A percentile compares a stretch with the other conserved stretches of the same genome.
These are phyloP conservation scores for Poeciliopsis occidentalis DNA, from an alignment of 2,113 vertebrate species.

Conservation along the genomic window DNA sequence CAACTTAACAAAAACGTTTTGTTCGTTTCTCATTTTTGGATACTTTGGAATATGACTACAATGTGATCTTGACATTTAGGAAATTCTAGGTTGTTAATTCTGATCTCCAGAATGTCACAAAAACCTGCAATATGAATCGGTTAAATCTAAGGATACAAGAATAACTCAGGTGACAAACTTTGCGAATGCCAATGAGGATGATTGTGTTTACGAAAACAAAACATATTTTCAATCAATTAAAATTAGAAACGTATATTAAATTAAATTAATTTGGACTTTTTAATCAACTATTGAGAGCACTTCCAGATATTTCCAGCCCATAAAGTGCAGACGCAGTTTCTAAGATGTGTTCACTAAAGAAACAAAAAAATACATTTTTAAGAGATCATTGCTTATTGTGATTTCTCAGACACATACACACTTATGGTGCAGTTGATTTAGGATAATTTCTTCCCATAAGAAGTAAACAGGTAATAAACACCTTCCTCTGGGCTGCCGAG, in stretches of 20 bases:
- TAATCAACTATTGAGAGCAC: neutral
- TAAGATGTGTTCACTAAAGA: neutral
- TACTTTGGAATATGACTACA: neutral
- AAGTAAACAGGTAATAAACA: slow-evolving; percentile 55
- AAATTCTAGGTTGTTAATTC: neutral
- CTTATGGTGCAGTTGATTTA: slow-evolving; percentile 22
- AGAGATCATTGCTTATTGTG: neutral
- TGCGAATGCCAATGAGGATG: too few species aligned
- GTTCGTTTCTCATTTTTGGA: too few species aligned
- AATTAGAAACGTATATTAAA: neutral
- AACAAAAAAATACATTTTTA: neutral
- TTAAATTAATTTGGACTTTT: neutral
- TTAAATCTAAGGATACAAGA: neutral
- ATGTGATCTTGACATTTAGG: neutral
- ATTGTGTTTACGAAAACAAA: neutral
- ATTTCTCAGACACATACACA: neutral
- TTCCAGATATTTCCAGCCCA: neutral
- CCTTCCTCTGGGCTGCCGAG: slow-evolving; percentile 45
- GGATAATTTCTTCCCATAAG: slow-evolving; percentile 38
- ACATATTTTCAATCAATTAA: neutral
- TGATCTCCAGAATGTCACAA: neutral
- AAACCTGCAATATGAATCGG: neutral
- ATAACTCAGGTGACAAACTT: neutral
- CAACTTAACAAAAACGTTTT: neutral
- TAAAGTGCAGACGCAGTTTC: neutral